Evolutionary conservation across 2,888 invertebrate genomes (phyloP).

Genomic region (Melipona beecheii): DNA sequence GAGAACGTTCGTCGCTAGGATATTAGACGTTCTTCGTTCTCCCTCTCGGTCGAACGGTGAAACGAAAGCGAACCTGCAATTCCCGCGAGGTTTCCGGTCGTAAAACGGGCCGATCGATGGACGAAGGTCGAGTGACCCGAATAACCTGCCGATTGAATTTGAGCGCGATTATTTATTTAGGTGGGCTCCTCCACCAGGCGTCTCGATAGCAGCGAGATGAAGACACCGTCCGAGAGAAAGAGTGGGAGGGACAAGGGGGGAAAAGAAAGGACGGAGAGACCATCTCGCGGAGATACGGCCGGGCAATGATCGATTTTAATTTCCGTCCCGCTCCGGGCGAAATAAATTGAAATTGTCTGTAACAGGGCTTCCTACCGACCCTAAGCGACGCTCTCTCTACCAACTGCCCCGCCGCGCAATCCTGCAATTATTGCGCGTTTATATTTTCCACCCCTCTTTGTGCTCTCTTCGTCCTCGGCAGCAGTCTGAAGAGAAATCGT

Average conservation of each 20-base stretch:
- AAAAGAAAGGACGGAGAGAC: constrained; percentile 23
- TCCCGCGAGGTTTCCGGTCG: constrained; percentile 57
- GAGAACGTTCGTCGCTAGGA: constrained; percentile 22
- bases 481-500: too few relatives aligned
- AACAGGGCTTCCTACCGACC: constrained; percentile 12
- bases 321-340: constrained; percentile 59
- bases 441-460: too few relatives aligned
- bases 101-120: constrained; percentile 64
- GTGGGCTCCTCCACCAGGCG: constrained; percentile 30
- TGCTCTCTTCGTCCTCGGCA: too few relatives aligned
- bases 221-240: constrained; percentile 37
- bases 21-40: constrained; percentile 18
- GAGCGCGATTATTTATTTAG: constrained; percentile 69
- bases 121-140: constrained; percentile 65
- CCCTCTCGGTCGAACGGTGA: background rate
- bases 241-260: background rate
- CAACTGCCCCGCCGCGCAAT: background rate
- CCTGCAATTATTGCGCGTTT: constrained; percentile 10
- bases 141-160: constrained; percentile 70
- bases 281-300: constrained; percentile 58
- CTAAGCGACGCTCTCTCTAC: background rate
- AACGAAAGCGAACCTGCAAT: constrained; percentile 45
- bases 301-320: constrained; percentile 71
- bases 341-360: constrained; percentile 66
- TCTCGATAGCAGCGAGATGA: constrained; percentile 25